phyloP scores from a whole-genome alignment of 2,888 invertebrate genomes.

The Polylopha cassiicola region DNA sequence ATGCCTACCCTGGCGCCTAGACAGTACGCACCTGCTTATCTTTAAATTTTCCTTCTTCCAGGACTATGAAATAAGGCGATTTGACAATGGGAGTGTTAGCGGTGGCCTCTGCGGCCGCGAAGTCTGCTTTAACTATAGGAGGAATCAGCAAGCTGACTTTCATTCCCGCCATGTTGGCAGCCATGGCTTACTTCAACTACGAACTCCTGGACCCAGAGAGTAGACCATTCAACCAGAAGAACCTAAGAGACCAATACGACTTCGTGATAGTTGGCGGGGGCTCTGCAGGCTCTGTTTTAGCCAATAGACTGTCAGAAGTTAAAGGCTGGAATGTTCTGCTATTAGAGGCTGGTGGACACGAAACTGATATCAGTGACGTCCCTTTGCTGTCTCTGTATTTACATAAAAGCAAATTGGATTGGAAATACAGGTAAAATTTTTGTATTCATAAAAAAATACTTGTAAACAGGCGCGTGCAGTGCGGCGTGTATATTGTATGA shows the following conservation, averaged over 20 bases:
- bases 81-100: conserved; percentile 56
- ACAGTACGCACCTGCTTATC: no score
- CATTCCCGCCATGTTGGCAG: conserved; percentile 84
- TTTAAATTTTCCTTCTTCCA: no score
- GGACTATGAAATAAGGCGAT: conserved; percentile 38
- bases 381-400: conserved; percentile 91
- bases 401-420: conserved; percentile 93
- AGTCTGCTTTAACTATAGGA: conserved; percentile 82
- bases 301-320: conserved; percentile 87
- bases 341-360: conserved; percentile 91
- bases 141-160: conserved; percentile 85
- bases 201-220: conserved; percentile 91
- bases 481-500: no score
- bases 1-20: no score
- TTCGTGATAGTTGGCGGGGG: conserved; percentile 90
- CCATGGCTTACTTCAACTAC: conserved; percentile 89
- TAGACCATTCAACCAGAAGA: conserved; percentile 82
- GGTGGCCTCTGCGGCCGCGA: conserved; percentile 81
- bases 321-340: conserved; percentile 87
- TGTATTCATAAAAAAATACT: conserved; percentile 2
- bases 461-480: no score
- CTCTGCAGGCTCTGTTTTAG: conserved; percentile 89
- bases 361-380: conserved; percentile 91
- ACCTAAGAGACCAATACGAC: conserved; percentile 84
- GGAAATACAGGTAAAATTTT: conserved; percentile 86